Evolutionary conservation across 2,113 vertebrate species (phyloP), one percentile per base, ranked within the genome.

Genomic region (Uropsilus gracilis): DNA sequence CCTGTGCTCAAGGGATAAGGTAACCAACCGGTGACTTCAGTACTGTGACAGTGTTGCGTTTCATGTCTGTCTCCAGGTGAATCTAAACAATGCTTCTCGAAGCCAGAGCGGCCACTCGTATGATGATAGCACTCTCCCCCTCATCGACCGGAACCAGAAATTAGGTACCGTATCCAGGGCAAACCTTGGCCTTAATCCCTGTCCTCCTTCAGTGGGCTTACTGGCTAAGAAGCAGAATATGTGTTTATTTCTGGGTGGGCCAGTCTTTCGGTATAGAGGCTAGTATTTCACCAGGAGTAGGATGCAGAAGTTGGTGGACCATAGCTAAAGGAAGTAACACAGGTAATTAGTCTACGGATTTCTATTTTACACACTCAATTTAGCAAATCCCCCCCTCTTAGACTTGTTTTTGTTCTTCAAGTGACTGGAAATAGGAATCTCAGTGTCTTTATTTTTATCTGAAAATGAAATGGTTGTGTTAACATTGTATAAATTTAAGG

Each of bases 101-200:
- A 98, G 97, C 97, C 99, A 99, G 42, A 99, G 99, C 55, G 98
- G 98, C 78, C 98, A 97, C 82, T 98, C 98, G 0, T 99, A 99
- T 28, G 99, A 99, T 97, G 99, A 99, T 94, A 99, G 99, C 98
- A 99, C 99, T 90, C 98, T 99, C 76, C 99, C 99, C 0, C 99
- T 99, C 93, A 99, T 99, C 1, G 99, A 99, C 95, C 97, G 98
- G 94, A 98, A 94, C 96, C 98, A 99, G 98, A 99, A 99, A 98
- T 97, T 97, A 98, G 98, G 98, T 98, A 85, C 0, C 24, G 42
- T 75, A 20, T 16, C 26, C 0, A 6, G 42, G 28, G 11, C 16
- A 6, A 0, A 17, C 28, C 42, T 4, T 77, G n/a, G 8, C 50
- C 61, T 48, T 28, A 66, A 7, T 34, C 20, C 12, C 24, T 39